phyloP scores from a whole-genome alignment of 1,140 invertebrate species.

The Campoletis sonorensis region DNA sequence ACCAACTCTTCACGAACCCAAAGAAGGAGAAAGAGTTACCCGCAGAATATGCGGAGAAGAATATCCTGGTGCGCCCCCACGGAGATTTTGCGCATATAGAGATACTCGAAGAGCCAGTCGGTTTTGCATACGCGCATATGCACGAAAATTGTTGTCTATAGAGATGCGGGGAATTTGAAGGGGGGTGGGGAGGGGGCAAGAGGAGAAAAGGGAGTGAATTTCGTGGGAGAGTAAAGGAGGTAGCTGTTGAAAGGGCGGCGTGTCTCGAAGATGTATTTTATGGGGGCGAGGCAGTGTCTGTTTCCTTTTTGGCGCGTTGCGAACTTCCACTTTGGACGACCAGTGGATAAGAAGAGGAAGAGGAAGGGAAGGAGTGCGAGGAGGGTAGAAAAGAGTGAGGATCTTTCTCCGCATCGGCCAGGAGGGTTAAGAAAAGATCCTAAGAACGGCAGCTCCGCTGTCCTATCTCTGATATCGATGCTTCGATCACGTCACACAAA shows the following conservation, averaged over 20 bases:
- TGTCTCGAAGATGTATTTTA: constrained; percentile 58
- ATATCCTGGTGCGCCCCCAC: not conserved
- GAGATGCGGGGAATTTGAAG: constrained; percentile 21
- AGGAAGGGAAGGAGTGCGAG: not conserved
- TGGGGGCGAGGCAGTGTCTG: constrained; percentile 55
- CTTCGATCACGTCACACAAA: constrained; percentile 56
- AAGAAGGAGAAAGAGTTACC: constrained; percentile 12
- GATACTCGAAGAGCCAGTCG: constrained; percentile 4
- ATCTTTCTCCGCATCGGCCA: not conserved
- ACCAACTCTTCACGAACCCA: not conserved
- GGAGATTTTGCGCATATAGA: constrained; percentile 4
- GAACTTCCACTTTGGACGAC: constrained; percentile 57
- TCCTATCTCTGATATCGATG: constrained; percentile 64
- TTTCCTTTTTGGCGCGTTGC: constrained; percentile 64
- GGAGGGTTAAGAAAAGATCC: constrained; percentile 21
- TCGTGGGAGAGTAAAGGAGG: not conserved
- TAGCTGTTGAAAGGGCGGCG: constrained; percentile 51
- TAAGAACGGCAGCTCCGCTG: constrained; percentile 51
- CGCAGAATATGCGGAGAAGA: constrained; percentile 12
- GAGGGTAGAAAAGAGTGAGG: constrained; percentile 9
- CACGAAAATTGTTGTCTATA: constrained; percentile 14
- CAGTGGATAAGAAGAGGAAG: constrained; percentile 25
- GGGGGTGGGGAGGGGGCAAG: not conserved
- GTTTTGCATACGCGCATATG: constrained; percentile 25
- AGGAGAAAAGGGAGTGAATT: not conserved